Conservation (phyloP, 2,888 invertebrate species). For the Melieria omissa region DNA sequence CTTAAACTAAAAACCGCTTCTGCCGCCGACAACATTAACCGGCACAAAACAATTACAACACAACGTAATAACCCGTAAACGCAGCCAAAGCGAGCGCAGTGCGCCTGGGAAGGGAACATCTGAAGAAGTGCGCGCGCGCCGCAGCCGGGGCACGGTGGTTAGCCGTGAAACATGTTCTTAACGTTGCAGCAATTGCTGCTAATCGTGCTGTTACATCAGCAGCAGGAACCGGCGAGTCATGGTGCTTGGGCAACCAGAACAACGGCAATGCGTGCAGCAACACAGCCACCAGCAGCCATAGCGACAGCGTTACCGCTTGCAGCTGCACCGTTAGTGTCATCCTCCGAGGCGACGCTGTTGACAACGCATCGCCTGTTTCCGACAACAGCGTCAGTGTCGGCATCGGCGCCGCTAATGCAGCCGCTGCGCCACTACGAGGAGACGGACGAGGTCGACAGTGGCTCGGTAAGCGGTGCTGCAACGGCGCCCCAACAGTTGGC, state of each 20-base stretch:
- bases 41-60: slow-evolving; percentile 21
- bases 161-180: slow-evolving; percentile 33
- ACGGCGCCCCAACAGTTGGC: background rate
- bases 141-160: too few species aligned
- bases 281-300: slow-evolving; percentile 17
- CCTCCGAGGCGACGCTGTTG: slow-evolving; percentile 53
- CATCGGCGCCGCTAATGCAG: slow-evolving; percentile 12
- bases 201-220: slow-evolving; percentile 53
- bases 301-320: slow-evolving; percentile 42
- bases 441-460: slow-evolving; percentile 25
- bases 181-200: slow-evolving; percentile 53
- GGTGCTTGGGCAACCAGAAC: slow-evolving; percentile 60
- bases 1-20: background rate
- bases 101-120: too few species aligned
- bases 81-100: background rate
- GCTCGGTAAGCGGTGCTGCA: slow-evolving; percentile 14
- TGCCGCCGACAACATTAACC: background rate
- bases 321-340: slow-evolving; percentile 48
- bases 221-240: slow-evolving; percentile 55
- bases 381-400: slow-evolving; percentile 29
- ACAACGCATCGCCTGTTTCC: slow-evolving; percentile 45
- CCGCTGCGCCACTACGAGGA: slow-evolving; percentile 24
- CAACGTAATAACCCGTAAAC: slow-evolving; percentile 25
- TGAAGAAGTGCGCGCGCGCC: too few species aligned
- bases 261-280: slow-evolving; percentile 32